These are phyloP conservation scores for Epistrophe grossulariae DNA, from an alignment of 2,888 invertebrate species.

Conservation along the genomic window DNA sequence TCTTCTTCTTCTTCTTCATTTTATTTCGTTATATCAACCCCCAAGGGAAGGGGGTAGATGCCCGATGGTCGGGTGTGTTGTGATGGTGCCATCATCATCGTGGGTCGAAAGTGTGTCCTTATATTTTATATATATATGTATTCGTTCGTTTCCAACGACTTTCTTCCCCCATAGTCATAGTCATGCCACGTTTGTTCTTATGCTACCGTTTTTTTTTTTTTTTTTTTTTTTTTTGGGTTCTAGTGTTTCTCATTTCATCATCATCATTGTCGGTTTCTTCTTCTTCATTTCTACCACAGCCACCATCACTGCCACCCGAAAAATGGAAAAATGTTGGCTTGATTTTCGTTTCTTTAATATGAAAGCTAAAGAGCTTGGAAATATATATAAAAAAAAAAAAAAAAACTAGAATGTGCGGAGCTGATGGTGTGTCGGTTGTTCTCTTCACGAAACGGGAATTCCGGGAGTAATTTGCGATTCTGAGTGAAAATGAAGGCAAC, in stretches of 20 bases:
- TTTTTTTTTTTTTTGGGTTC: too few species aligned
- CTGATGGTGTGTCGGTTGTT: constrained; percentile 46
- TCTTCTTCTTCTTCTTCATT: constrained; percentile 59
- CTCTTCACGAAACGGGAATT: constrained; percentile 46
- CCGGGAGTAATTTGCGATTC: constrained; percentile 72
- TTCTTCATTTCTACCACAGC: constrained; percentile 8
- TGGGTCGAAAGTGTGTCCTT: constrained; percentile 63
- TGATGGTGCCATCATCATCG: constrained; percentile 14
- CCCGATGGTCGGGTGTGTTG: constrained; percentile 20
- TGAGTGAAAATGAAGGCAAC: constrained; percentile 70
- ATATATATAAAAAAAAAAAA: constrained; percentile 47
- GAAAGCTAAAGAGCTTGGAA: constrained; percentile 12
- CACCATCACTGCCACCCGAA: not conserved
- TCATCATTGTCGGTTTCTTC: constrained; percentile 53
- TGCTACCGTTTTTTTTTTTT: constrained; percentile 31
- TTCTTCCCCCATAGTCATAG: constrained; percentile 32
- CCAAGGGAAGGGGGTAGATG: constrained; percentile 19
- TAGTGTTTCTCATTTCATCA: constrained; percentile 70
- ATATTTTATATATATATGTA: constrained; percentile 20
- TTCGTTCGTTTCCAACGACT: constrained; percentile 41
- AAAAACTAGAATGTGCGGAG: constrained; percentile 22
- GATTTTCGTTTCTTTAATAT: constrained; percentile 38
- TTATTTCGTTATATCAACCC: constrained; percentile 27
- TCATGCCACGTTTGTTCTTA: constrained; percentile 6
- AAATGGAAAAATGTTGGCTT: constrained; percentile 50